Evolutionary conservation across 2,113 vertebrate species (phyloP).

Genomic region (Anseranas semipalmata): DNA sequence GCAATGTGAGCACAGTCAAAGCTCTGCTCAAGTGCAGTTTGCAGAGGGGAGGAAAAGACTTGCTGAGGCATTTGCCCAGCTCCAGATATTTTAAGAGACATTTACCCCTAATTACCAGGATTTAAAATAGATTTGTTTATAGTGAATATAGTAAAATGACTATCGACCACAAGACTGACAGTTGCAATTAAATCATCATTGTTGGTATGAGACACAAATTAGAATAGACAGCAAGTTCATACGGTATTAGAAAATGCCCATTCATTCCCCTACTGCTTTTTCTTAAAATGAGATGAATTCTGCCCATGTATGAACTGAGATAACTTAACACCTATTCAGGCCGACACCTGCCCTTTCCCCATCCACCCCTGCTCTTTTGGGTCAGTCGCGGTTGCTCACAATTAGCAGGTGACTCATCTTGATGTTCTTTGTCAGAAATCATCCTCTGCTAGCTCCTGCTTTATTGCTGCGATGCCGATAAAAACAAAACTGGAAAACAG

Average conservation of each 20-base stretch:
- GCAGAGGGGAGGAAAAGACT: neutral
- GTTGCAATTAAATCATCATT: neutral
- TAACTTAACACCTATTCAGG: neutral
- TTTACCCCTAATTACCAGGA: neutral
- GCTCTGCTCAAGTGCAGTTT: neutral
- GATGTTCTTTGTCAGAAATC: neutral
- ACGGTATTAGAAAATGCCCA: fast-evolving
- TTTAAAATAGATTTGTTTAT: neutral
- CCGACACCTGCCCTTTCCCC: neutral
- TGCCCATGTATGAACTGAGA: neutral
- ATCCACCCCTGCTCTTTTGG: neutral
- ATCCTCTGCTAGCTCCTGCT: neutral
- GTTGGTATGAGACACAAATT: neutral
- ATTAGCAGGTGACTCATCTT: neutral
- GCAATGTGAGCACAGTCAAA: fast-evolving
- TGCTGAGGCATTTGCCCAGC: neutral
- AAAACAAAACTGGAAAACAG: neutral
- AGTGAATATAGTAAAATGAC: neutral
- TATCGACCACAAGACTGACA: neutral
- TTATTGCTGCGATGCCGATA: neutral
- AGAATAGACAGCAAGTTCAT: neutral
- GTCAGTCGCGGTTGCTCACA: neutral
- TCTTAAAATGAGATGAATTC: neutral
- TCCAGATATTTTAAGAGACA: fast-evolving
- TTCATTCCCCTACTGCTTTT: neutral